Evolutionary conservation across 2,888 invertebrate species (phyloP).

Genomic region (Onchidella celtica): DNA sequence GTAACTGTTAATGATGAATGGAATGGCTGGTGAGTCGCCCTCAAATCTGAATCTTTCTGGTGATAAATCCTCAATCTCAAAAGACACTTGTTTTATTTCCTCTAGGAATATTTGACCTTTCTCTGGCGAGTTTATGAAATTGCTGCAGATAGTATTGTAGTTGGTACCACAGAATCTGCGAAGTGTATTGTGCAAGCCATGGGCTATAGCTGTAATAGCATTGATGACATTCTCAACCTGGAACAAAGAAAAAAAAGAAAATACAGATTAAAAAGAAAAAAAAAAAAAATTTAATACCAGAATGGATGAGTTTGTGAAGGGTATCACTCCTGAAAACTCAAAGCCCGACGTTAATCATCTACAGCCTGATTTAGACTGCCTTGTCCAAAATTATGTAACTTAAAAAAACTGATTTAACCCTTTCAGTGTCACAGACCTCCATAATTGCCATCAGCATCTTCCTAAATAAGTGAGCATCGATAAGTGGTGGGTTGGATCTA

Average conservation of each 20-base stretch:
- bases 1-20: slow-evolving; percentile 62
- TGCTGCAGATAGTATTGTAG: slow-evolving; percentile 66
- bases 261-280: too few relatives aligned
- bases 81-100: slow-evolving; percentile 60
- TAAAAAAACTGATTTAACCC: too few relatives aligned
- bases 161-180: slow-evolving; percentile 65
- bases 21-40: slow-evolving; percentile 51
- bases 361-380: too few relatives aligned
- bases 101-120: slow-evolving; percentile 60
- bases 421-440: too few relatives aligned
- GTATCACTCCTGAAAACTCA: too few relatives aligned
- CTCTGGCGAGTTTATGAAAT: slow-evolving; percentile 63
- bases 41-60: slow-evolving; percentile 48
- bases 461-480: too few relatives aligned
- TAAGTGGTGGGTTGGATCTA: too few relatives aligned
- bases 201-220: slow-evolving; percentile 69
- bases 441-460: too few relatives aligned
- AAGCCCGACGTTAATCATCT: too few relatives aligned
- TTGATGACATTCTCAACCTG: slow-evolving; percentile 66
- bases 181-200: slow-evolving; percentile 63
- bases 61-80: slow-evolving; percentile 55
- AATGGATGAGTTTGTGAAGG: not conserved
- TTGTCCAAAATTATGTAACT: too few relatives aligned
- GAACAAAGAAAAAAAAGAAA: not conserved
- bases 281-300: not conserved